Evolutionary conservation across 1,140 invertebrate genomes (phyloP), one percentile per base, ranked within the genome.

Genomic region (Mylabris phalerata): DNA sequence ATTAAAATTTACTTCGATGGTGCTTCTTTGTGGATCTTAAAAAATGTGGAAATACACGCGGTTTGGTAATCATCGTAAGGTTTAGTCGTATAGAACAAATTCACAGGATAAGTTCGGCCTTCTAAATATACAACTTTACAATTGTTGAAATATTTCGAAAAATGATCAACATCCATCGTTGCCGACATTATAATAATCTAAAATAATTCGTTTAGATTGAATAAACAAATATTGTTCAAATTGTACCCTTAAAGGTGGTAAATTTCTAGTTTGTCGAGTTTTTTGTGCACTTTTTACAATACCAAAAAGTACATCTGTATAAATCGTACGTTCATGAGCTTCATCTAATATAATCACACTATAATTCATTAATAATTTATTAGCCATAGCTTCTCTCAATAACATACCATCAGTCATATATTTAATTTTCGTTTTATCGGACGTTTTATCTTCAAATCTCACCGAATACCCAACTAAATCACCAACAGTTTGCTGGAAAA

Each of bases 351-450:
- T 88, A 5, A 99, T 83, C 25, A 93, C 77, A 11, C 84, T 86
- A 73, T 98, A 98, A 60, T 84, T 83, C 50, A 78, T 82, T 3
- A 91, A 67, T 11, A 84, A 73, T 42, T 82, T 81, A 73, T 92
- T 87, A 57, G 74, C 72, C 71, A 95, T 87, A 2, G 91, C 88
- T 77, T 98, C 94, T 60, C 93, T 75, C 1, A 98, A 77, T 61
- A 98, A 76, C 90, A 97, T 96, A 57, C 95, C 95, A 80, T 98
- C 95, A 47, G 95, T 98, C 67, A 96, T 77, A 77, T 89, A 98
- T 72, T 89, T 88, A 6, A 97, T 84, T 76, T 86, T 88, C 1
- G 94, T 97, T 49, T 79, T 75, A 0, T 79, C 65, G 48, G 84
- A 86, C 0, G 87, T 88, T 0, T 82, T 78, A 75, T 95, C 90